These are phyloP conservation scores for Drosophila sucinea DNA, from an alignment of 1,140 invertebrate species.

Conservation along the genomic window DNA sequence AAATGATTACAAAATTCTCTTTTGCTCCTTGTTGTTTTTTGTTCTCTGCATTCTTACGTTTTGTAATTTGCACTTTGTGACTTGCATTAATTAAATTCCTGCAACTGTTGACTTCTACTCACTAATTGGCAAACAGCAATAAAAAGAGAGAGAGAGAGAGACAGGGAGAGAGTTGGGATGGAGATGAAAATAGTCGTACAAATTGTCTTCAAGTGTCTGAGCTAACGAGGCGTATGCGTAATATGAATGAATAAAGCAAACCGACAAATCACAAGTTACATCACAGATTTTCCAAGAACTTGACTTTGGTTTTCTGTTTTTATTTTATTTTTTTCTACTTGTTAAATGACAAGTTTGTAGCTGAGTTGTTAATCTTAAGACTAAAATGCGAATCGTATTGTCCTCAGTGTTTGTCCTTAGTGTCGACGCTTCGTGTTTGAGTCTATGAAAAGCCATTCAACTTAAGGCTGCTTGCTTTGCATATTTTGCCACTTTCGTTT, in stretches of 20 bases:
- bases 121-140: constrained; percentile 10
- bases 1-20: constrained; percentile 3
- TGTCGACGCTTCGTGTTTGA: constrained; percentile 26
- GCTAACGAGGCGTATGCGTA: constrained; percentile 23
- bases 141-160: background rate
- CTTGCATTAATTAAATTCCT: constrained; percentile 79
- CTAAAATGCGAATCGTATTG: constrained; percentile 8
- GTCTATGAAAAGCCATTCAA: constrained; percentile 29
- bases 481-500: constrained; percentile 40
- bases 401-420: constrained; percentile 3
- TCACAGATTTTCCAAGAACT: constrained; percentile 14
- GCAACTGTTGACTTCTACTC: constrained; percentile 43
- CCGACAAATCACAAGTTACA: constrained; percentile 3
- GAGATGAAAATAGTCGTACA: constrained; percentile 1
- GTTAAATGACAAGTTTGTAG: constrained; percentile 16
- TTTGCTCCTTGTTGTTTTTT: background rate
- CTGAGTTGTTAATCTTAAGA: constrained; percentile 20
- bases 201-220: constrained; percentile 13
- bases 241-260: constrained; percentile 12
- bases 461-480: constrained; percentile 37
- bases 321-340: no score
- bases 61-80: constrained; percentile 22
- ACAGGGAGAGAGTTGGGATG: background rate
- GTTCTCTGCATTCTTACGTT: constrained; percentile 21
- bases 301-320: constrained; percentile 12